Conservation (phyloP, 2,888 invertebrate species). For the Thereva unica region DNA sequence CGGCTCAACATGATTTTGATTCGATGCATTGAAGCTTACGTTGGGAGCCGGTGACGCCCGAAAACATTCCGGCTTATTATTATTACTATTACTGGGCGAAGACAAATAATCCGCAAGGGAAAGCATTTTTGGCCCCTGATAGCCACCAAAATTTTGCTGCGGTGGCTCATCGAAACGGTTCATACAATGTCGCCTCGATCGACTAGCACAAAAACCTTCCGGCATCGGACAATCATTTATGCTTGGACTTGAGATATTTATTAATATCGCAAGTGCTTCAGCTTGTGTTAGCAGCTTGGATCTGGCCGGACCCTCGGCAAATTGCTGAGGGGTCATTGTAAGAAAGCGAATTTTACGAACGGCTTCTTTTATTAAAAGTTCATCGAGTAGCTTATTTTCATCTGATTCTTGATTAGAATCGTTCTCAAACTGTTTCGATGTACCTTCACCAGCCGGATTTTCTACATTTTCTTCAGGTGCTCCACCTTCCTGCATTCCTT, state of each 20-base stretch:
- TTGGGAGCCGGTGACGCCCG: constrained; percentile 18
- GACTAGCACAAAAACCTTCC: constrained; percentile 68
- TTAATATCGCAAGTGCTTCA: constrained; percentile 78
- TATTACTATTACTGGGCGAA: constrained; percentile 18
- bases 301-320: constrained; percentile 79
- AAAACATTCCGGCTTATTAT: constrained; percentile 10
- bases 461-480: constrained; percentile 47
- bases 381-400: constrained; percentile 51
- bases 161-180: constrained; percentile 55
- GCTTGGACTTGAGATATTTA: constrained; percentile 77
- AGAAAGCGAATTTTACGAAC: constrained; percentile 79
- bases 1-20: constrained; percentile 35
- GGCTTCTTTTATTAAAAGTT: constrained; percentile 64
- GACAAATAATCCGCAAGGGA: constrained; percentile 50
- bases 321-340: constrained; percentile 78
- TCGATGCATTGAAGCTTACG: constrained; percentile 5
- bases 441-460: constrained; percentile 37
- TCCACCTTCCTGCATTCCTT: constrained; percentile 44
- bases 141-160: constrained; percentile 6
- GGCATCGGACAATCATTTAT: constrained; percentile 73
- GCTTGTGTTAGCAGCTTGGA: constrained; percentile 74
- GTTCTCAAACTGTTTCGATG: constrained; percentile 36
- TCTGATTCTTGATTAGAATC: constrained; percentile 46
- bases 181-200: constrained; percentile 56
- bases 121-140: constrained; percentile 46